Conservation (phyloP, 2,113 vertebrate species). For the Paraplagusia blochii region DNA sequence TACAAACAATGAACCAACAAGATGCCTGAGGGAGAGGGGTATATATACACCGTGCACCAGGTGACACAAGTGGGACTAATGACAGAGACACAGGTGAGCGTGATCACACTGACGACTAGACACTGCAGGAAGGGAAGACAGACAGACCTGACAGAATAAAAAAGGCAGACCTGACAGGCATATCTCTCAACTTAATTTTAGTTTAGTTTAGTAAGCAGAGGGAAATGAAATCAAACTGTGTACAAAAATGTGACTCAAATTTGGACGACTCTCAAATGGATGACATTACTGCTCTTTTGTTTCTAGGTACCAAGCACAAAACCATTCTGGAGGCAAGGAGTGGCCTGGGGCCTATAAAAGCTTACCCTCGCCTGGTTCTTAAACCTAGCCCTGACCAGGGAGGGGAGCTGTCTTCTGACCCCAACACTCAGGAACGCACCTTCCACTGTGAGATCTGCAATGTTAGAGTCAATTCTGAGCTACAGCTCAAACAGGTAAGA, state of each 20-base stretch:
- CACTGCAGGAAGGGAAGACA: too few species aligned
- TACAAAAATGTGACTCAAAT: too few species aligned
- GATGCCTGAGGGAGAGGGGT: too few species aligned
- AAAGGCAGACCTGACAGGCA: too few species aligned
- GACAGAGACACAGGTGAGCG: too few species aligned
- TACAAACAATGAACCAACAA: too few species aligned
- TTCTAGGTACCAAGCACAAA: slow-evolving; percentile 92
- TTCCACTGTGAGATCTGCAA: slow-evolving; percentile 98
- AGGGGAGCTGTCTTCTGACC: slow-evolving; percentile 73
- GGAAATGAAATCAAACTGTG: slow-evolving; percentile 8
- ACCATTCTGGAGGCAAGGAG: slow-evolving; percentile 90
- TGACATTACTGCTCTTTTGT: background rate
- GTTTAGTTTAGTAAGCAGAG: background rate
- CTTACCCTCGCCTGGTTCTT: slow-evolving; percentile 84
- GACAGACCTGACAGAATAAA: too few species aligned
- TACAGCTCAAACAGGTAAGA: slow-evolving; percentile 90
- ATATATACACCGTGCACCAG: too few species aligned
- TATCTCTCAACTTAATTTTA: too few species aligned
- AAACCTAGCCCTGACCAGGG: slow-evolving; percentile 78
- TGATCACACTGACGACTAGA: too few species aligned
- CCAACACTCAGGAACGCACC: slow-evolving; percentile 90
- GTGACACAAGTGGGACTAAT: too few species aligned
- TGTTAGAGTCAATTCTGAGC: slow-evolving; percentile 90
- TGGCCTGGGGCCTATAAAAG: slow-evolving; percentile 90
- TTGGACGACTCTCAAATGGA: too few species aligned